phyloP scores from a whole-genome alignment of 1,140 invertebrate species.

The Heterodera carotae region DNA sequence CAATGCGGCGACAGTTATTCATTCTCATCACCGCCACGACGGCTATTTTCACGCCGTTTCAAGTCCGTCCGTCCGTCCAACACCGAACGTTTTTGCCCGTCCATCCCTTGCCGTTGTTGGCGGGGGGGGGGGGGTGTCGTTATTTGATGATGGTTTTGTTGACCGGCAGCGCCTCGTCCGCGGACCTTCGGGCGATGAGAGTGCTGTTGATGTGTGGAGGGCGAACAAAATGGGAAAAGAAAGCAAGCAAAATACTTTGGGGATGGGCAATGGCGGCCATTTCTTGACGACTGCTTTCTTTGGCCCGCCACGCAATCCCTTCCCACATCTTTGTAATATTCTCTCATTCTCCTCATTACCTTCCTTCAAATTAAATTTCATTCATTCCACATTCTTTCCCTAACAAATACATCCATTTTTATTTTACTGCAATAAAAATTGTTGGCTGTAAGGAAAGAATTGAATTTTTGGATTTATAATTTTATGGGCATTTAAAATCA shows the following conservation, averaged over 20 bases:
- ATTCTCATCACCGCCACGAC: no score
- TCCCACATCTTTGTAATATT: background rate
- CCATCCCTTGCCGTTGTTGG: background rate
- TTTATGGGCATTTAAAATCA: no score
- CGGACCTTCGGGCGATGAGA: background rate
- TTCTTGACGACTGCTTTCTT: background rate
- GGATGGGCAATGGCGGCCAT: conserved; percentile 5
- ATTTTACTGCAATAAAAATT: no score
- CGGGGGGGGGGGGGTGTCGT: background rate
- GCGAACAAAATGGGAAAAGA: conserved; percentile 6
- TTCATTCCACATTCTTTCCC: background rate
- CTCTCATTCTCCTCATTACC: background rate
- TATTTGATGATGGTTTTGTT: conserved; percentile 9
- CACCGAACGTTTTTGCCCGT: background rate
- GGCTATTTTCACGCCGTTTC: background rate
- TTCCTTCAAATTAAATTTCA: conserved; percentile 2
- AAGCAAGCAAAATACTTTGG: background rate
- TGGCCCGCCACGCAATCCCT: conserved; percentile 8
- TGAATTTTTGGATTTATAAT: no score
- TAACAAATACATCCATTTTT: no score
- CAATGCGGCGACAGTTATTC: no score
- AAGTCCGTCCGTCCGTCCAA: no score
- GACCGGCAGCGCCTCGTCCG: background rate
- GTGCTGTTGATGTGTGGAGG: conserved; percentile 1
- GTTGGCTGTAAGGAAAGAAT: no score